Evolutionary conservation across 2,797 vertebrate genomes (phyloP), one percentile per base, ranked within the genome.

Genomic region (Pseudopleuronectes americanus): DNA sequence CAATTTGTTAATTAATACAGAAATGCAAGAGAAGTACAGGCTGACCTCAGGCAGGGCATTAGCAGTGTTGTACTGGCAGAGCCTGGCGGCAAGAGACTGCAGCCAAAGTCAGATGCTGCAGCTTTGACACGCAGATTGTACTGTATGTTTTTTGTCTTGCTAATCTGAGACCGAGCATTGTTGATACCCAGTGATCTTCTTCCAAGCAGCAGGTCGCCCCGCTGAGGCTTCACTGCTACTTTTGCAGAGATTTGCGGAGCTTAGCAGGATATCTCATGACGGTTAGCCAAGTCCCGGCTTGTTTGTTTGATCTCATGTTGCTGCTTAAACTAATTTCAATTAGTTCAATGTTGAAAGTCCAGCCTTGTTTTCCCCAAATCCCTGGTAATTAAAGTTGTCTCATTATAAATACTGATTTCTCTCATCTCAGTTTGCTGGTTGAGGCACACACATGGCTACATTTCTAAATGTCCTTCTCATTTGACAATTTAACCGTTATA

Each of bases 231-330:
- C 72, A 59, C 52, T 4, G 54, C 58, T 78, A 51, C 68, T 76
- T 75, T 62, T 56, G 53, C 74, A 81, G 74, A 81, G 72, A 83
- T 83, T 83, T 88, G 31, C 16, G 33, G n/a, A 55, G 71, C 9
- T 89, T 81, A 77, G 62, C 51, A 26, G 64, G 57, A 83, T 81
- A 79, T 81, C 71, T 60, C 54, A n/a, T 36, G 52, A 73, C 55
- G 57, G 26, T 76, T 66, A 49, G 64, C 51, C 54, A 38, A 74
- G 54, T 68, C 62, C 53, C n/a, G 7, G 60, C n/a, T n/a, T 67
- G 60, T 83, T 72, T 78, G 63, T 84, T 77, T 76, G 53, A 83
- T 78, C 74, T 75, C 38, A 54, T 66, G 69, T 54, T 70, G 26
- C 71, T 63, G 60, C 54, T 65, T 64, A 53, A 1, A 14, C 45